phyloP scores from a whole-genome alignment of 2,797 vertebrate species.

The Ctenopoma kingsleyae region DNA sequence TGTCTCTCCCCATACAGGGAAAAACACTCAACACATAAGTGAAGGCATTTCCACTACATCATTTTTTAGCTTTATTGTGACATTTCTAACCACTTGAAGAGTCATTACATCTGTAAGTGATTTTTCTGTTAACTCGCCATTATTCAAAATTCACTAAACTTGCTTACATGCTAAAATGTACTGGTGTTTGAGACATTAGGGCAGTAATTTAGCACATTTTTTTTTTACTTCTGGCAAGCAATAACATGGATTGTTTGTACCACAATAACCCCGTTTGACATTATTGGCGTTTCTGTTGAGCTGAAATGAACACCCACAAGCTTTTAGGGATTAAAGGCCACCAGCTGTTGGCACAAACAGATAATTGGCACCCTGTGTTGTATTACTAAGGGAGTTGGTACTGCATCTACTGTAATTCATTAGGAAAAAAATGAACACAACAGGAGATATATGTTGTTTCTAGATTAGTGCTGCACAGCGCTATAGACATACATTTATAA shows the following conservation, averaged over 20 bases:
- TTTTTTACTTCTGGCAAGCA: constrained; percentile 21
- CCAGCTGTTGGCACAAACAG: constrained; percentile 47
- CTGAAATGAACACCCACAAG: constrained; percentile 44
- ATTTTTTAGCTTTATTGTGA: constrained; percentile 22
- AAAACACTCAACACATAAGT: constrained; percentile 19
- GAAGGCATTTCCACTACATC: constrained; percentile 28
- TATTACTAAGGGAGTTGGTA: constrained; percentile 26
- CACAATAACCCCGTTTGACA: constrained; percentile 29
- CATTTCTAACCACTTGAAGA: constrained; percentile 25
- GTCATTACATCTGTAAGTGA: constrained; percentile 30
- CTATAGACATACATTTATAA: constrained; percentile 31
- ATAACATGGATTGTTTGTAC: constrained; percentile 30
- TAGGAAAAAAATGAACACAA: not conserved
- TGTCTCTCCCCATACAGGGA: constrained; percentile 34
- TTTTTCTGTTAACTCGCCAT: constrained; percentile 29
- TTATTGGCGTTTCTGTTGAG: constrained; percentile 37
- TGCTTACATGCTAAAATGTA: constrained; percentile 6
- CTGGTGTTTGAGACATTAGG: constrained; percentile 21
- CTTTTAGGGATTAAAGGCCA: constrained; percentile 54
- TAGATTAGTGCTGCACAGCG: constrained; percentile 13
- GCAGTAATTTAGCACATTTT: constrained; percentile 27
- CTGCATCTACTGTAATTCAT: constrained; percentile 14
- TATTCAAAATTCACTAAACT: constrained; percentile 21
- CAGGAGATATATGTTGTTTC: constrained; percentile 14
- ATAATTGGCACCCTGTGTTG: constrained; percentile 42